phyloP scores from a whole-genome alignment of 2,888 invertebrate species.

The Geotrupes spiniger region DNA sequence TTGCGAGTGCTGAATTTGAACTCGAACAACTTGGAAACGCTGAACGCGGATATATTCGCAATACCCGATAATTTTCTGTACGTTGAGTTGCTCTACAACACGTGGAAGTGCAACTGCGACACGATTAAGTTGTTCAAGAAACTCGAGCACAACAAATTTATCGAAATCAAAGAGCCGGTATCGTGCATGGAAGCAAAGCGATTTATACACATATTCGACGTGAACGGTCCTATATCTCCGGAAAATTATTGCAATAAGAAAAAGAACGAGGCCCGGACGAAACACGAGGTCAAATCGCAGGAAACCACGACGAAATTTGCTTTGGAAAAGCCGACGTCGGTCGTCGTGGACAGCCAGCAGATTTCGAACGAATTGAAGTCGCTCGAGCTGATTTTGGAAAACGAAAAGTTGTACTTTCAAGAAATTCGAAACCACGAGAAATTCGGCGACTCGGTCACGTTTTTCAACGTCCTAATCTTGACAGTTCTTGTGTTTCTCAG shows the following conservation, averaged over 20 bases:
- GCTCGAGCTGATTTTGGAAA: constrained; percentile 16
- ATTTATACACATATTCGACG: constrained; percentile 30
- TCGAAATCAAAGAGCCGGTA: constrained; percentile 24
- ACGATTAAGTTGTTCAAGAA: constrained; percentile 37
- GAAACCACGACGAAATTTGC: background rate
- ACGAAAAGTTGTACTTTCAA: constrained; percentile 20
- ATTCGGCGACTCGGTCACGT: constrained; percentile 9
- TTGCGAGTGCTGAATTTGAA: constrained; percentile 39
- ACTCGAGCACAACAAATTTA: constrained; percentile 35
- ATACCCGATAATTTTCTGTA: constrained; percentile 27
- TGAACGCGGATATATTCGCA: constrained; percentile 36
- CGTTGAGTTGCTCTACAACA: constrained; percentile 38
- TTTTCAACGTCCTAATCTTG: constrained; percentile 16
- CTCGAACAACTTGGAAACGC: constrained; percentile 40
- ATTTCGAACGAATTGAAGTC: constrained; percentile 14
- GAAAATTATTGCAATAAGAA: constrained; percentile 1
- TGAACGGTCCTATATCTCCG: constrained; percentile 19
- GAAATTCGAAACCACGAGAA: constrained; percentile 16
- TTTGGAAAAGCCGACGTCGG: too few relatives aligned
- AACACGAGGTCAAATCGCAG: constrained; percentile 6
- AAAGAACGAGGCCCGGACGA: background rate
- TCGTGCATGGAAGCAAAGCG: constrained; percentile 12
- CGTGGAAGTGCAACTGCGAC: constrained; percentile 40
- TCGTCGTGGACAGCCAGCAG: too few relatives aligned
- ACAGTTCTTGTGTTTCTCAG: constrained; percentile 18